A percentile compares a stretch with the other conserved stretches of the same genome.
These are phyloP conservation scores for Ptilodon capucinus DNA, from an alignment of 2,888 invertebrate species.

Conservation along the genomic window DNA sequence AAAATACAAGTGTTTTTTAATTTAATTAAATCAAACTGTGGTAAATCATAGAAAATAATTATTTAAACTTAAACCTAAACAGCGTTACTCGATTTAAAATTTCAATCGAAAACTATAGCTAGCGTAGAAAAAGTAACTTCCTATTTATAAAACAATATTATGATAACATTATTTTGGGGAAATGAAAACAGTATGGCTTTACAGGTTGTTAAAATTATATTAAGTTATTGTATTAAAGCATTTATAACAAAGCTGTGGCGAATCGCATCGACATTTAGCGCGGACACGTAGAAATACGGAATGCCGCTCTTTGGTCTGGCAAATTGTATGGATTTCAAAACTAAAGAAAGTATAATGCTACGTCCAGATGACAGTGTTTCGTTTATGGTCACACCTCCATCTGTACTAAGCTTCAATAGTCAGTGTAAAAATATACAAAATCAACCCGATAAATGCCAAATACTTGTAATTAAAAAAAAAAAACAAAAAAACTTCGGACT, in stretches of 20 bases:
- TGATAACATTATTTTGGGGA: conserved; percentile 35
- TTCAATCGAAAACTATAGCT: conserved; percentile 8
- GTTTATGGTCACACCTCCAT: neutral
- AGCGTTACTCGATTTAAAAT: conserved; percentile 21
- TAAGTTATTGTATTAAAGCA: conserved; percentile 33
- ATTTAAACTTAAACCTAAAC: conserved; percentile 45
- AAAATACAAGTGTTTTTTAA: conserved; percentile 53
- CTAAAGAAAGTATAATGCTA: conserved; percentile 5
- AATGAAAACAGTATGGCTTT: conserved; percentile 35
- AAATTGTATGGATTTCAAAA: conserved; percentile 38
- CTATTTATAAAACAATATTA: conserved; percentile 42
- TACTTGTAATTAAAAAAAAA: conserved; percentile 30
- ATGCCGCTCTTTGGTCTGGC: conserved; percentile 64
- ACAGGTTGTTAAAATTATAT: conserved; percentile 35
- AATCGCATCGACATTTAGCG: conserved; percentile 21
- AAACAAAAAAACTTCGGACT: conserved; percentile 12
- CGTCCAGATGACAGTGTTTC: neutral
- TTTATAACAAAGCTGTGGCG: conserved; percentile 56
- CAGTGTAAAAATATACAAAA: conserved; percentile 12
- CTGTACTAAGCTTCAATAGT: neutral
- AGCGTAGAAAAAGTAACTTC: conserved; percentile 17
- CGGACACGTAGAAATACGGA: conserved; percentile 36
- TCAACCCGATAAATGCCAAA: conserved; percentile 47
- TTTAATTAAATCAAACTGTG: conserved; percentile 32
- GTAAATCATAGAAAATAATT: conserved; percentile 35